phyloP scores from a whole-genome alignment of 2,888 invertebrate species.

The Podabrus alpinus region DNA sequence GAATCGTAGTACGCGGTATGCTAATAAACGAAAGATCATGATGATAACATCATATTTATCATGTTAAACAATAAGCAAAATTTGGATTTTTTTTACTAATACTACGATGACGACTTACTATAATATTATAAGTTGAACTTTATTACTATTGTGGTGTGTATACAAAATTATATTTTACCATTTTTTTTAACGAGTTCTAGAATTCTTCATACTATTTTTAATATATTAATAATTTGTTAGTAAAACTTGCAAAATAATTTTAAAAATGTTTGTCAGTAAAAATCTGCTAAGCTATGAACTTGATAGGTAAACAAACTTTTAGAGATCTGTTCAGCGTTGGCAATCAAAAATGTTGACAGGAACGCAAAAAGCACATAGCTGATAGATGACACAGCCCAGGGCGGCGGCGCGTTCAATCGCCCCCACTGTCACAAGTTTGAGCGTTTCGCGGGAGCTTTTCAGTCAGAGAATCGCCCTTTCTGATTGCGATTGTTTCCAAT shows the following conservation, averaged over 20 bases:
- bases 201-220: not conserved
- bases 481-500: slow-evolving; percentile 25
- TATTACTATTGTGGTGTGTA: too few species aligned
- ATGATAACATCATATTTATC: too few species aligned
- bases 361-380: slow-evolving; percentile 47
- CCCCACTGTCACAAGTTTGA: slow-evolving; percentile 37
- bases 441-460: slow-evolving; percentile 40
- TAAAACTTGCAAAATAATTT: not conserved
- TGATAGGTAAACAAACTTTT: slow-evolving; percentile 22
- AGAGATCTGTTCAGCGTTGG: slow-evolving; percentile 42
- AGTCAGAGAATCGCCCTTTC: slow-evolving; percentile 36
- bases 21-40: too few species aligned
- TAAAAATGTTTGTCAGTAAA: not conserved
- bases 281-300: slow-evolving; percentile 17
- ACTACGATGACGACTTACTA: too few species aligned
- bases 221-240: not conserved
- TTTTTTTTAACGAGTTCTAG: not conserved
- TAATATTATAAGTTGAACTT: too few species aligned
- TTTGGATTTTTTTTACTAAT: too few species aligned
- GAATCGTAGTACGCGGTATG: too few species aligned
- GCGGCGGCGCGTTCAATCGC: slow-evolving; percentile 45
- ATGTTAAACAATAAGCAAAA: too few species aligned
- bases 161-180: not conserved
- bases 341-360: slow-evolving; percentile 51
- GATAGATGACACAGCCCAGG: slow-evolving; percentile 46